Evolutionary conservation across 2,797 vertebrate genomes (phyloP).

Genomic region (Picus viridis): DNA sequence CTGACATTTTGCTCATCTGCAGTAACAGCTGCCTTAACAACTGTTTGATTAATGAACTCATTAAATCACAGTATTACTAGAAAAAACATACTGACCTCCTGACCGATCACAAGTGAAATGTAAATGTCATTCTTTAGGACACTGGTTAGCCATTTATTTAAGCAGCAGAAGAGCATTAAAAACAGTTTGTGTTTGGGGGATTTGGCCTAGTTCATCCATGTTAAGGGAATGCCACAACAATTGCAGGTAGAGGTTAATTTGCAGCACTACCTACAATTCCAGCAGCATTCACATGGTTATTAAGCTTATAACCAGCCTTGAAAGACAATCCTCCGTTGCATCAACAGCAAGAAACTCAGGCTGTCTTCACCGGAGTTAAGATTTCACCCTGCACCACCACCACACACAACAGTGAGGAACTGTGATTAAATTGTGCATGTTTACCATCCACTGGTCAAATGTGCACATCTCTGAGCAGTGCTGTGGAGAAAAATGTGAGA

Average conservation of each 20-base stretch:
- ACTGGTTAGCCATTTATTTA: neutral
- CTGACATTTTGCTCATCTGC: neutral
- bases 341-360: neutral
- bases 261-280: neutral
- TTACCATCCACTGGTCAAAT: neutral
- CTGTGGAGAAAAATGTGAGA: neutral
- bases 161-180: neutral
- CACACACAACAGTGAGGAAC: neutral
- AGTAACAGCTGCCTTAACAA: neutral
- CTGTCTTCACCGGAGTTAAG: neutral
- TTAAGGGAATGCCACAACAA: neutral
- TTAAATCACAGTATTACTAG: constrained; percentile 1
- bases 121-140: neutral
- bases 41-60: constrained; percentile 37
- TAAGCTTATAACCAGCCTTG: neutral
- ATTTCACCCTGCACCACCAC: neutral
- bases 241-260: neutral
- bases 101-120: neutral
- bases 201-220: neutral
- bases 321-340: neutral
- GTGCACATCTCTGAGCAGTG: neutral
- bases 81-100: neutral
- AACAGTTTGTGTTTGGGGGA: neutral
- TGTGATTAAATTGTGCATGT: fast-evolving
- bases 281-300: neutral